Conservation (phyloP, 2,113 vertebrate species). For the Pseudopipra pipra region DNA sequence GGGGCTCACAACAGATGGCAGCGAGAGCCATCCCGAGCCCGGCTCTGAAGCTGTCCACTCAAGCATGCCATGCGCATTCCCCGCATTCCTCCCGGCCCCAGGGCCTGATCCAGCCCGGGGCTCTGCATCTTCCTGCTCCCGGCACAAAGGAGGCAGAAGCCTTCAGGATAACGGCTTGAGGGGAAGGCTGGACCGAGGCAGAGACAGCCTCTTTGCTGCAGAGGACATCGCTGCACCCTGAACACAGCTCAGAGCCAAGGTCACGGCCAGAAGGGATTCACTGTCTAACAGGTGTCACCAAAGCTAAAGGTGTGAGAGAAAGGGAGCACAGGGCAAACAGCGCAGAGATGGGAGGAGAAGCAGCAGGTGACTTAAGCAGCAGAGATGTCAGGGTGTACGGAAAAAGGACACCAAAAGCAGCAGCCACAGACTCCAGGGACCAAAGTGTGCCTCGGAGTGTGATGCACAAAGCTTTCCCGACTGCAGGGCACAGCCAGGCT, state of each 20-base stretch:
- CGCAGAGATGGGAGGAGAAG: neutral
- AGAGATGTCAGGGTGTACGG: neutral
- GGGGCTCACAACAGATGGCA: conserved; percentile 75
- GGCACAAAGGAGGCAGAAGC: neutral
- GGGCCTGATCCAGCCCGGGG: neutral
- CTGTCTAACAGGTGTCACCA: neutral
- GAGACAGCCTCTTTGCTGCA: neutral
- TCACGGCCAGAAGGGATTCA: neutral
- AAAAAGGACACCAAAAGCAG: neutral
- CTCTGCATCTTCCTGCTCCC: neutral
- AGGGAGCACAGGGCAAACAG: neutral
- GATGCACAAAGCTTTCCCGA: neutral
- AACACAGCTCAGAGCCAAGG: neutral
- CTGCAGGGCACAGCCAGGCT: neutral
- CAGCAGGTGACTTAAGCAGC: neutral
- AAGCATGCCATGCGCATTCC: conserved; percentile 83
- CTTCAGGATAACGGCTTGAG: neutral
- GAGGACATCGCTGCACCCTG: neutral
- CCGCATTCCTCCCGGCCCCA: conserved; percentile 64
- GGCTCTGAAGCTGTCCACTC: conserved; percentile 77
- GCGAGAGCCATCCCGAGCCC: conserved; percentile 47
- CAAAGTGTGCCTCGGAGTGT: neutral
- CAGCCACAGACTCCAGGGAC: neutral
- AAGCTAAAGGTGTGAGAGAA: neutral
- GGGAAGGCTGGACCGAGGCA: neutral